Conservation (phyloP, 1,140 invertebrate species). For the Drosophila tristis region DNA sequence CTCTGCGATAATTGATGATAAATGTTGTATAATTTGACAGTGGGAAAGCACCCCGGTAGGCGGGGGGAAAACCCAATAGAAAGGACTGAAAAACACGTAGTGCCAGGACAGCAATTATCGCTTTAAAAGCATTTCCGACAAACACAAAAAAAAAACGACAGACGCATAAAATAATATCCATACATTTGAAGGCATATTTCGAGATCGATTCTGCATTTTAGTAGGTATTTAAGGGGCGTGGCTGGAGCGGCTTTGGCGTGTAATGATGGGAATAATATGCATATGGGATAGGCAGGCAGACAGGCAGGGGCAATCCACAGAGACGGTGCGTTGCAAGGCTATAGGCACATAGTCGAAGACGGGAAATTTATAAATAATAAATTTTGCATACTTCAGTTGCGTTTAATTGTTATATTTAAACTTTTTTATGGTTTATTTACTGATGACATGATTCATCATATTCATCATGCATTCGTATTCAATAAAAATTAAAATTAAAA, state of each 20-base stretch:
- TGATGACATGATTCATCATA: too few relatives aligned
- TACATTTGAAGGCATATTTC: conserved; percentile 57
- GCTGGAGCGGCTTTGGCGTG: conserved; percentile 45
- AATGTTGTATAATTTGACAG: conserved; percentile 82
- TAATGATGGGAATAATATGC: conserved; percentile 62
- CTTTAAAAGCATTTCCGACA: conserved; percentile 76
- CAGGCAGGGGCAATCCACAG: background rate
- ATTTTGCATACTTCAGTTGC: too few relatives aligned
- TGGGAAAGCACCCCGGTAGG: conserved; percentile 10
- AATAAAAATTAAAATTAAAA: background rate
- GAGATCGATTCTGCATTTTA: conserved; percentile 8
- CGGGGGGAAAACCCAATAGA: conserved; percentile 6
- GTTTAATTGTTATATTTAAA: too few relatives aligned
- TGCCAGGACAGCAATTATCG: conserved; percentile 77
- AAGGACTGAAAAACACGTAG: conserved; percentile 11
- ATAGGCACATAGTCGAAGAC: too few relatives aligned
- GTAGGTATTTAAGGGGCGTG: conserved; percentile 61
- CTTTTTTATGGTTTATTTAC: too few relatives aligned
- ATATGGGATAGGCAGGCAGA: conserved; percentile 22
- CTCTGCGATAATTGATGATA: conserved; percentile 80
- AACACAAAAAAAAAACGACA: conserved; percentile 13
- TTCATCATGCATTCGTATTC: background rate
- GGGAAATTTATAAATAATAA: too few relatives aligned
- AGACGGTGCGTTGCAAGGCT: background rate
- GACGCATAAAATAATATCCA: conserved; percentile 47